phyloP scores from a whole-genome alignment of 2,113 vertebrate genomes.

The Addax nasomaculatus region DNA sequence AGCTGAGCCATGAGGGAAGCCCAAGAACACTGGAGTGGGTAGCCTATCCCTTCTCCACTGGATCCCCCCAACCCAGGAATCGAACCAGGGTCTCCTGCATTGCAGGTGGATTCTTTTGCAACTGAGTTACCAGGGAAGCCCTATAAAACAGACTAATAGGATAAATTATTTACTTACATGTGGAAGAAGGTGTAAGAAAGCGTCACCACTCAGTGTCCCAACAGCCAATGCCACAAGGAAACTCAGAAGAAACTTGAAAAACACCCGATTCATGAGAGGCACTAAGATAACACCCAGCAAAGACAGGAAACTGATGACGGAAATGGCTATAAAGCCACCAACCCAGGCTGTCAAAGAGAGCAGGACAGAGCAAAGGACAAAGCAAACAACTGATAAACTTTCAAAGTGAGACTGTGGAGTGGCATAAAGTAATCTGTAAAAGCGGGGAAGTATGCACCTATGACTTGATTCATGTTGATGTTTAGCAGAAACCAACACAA shows the following conservation, averaged over 20 bases:
- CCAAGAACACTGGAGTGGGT: not conserved
- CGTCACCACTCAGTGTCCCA: constrained; percentile 96
- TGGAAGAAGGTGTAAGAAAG: constrained; percentile 96
- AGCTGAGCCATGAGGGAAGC: not conserved
- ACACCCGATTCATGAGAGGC: constrained; percentile 93
- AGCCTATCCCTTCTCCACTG: not conserved
- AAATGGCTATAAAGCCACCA: constrained; percentile 94
- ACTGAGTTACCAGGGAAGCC: not conserved
- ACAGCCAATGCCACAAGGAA: constrained; percentile 97
- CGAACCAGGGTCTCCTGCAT: not conserved
- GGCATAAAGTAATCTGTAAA: not conserved
- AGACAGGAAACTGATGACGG: constrained; percentile 94
- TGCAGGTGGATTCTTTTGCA: not conserved
- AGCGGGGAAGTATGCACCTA: not conserved
- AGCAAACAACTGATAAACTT: not conserved
- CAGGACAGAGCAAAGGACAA: constrained; percentile 27
- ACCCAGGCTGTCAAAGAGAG: constrained; percentile 88
- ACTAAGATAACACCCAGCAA: constrained; percentile 92
- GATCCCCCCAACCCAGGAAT: not conserved
- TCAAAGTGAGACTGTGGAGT: not conserved
- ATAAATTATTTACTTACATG: constrained; percentile 86
- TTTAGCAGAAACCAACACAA: not conserved
- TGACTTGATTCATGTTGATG: not conserved
- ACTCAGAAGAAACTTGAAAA: constrained; percentile 98
- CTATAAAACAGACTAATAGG: not conserved